A percentile compares a stretch with the other conserved stretches of the same genome.
These are phyloP conservation scores for Ormyrus nitidulus DNA, from an alignment of 2,888 invertebrate genomes.

Conservation along the genomic window DNA sequence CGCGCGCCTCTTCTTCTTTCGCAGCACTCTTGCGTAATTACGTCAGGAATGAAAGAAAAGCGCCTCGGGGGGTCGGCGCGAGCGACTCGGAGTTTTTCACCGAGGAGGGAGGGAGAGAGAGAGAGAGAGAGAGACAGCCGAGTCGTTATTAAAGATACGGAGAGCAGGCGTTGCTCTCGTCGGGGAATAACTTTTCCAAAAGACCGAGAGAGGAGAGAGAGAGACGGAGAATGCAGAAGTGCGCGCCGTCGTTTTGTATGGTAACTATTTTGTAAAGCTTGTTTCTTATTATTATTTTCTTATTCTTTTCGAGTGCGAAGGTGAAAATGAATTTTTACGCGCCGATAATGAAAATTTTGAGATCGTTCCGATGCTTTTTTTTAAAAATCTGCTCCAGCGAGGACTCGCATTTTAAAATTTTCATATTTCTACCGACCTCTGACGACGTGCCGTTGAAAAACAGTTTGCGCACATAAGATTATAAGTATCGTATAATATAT, in stretches of 20 bases:
- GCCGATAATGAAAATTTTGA: conserved; percentile 19
- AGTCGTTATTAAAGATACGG: conserved; percentile 51
- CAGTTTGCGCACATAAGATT: no score
- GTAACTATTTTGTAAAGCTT: conserved; percentile 45
- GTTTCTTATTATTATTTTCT: conserved; percentile 12
- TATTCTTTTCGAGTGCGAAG: background rate
- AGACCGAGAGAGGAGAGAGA: conserved; percentile 13
- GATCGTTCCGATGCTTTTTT: background rate
- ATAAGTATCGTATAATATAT: no score
- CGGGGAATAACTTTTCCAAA: conserved; percentile 53
- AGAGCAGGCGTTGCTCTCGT: conserved; percentile 30
- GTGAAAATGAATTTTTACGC: conserved; percentile 40
- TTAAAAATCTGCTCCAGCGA: background rate
- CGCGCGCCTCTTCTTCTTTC: conserved; percentile 33
- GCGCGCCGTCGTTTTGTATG: conserved; percentile 37
- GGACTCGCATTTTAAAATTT: background rate
- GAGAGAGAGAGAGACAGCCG: conserved; percentile 1
- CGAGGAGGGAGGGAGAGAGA: no score
- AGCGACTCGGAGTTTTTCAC: conserved; percentile 44
- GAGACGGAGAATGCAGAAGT: conserved; percentile 17
- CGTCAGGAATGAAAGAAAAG: conserved; percentile 69
- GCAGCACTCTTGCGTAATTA: conserved; percentile 66
- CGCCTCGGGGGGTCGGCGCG: conserved; percentile 61
- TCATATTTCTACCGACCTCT: background rate
- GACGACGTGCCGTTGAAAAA: no score